Base-by-base conservation (phyloP, 2,888 invertebrate species). In the Drosophila borealis region DNA sequence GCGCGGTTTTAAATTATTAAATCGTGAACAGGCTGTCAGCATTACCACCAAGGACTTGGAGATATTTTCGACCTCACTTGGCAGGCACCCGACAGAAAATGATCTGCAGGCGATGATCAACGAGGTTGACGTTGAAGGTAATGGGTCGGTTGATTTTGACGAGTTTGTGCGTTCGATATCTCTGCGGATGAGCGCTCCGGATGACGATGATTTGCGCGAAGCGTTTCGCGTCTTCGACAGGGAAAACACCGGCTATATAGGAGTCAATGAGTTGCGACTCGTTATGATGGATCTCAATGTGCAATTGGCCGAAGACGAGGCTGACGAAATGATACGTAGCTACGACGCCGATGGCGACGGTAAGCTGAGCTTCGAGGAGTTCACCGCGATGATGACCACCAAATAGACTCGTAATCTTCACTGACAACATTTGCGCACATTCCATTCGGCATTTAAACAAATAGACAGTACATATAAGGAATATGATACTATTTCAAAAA, bases 161-260 rank as follows among this genome's bases (percentile, higher is more conserved):
- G 42, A 19, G 4, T 65, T 65, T 3, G 19, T 61, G 0, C 2
- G 19, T 0, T 33, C 36, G 2, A 45, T 64, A 44, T 17, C 21
- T 1, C 11, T 45, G 11, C 36, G 33, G 4, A 64, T 64, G 66
- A 45, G 51, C 4, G 9, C 5, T 25, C 11, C 66, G 3, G 66
- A 66, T 5, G 66, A 65, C 3, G 64, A 64, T 11, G 64, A 51
- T 13, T 8, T 64, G 21, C 66, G 67, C 9, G 66, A 51, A 13
- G 13, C 64, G 14, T 64, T 64, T 51, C 66, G 67, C 6, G 17
- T 64, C 11, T 65, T 45, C 11, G 64, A 64, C 51, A 50, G 11
- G 9, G 37, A 8, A 0, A 51, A 51, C 8, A 51, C 13, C 10
- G 64, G 64, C 13, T 65, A 14, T 3, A 25, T 64, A 9, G 17